phyloP scores from a whole-genome alignment of 2,888 invertebrate genomes.

The Lithophane semibrunnea region DNA sequence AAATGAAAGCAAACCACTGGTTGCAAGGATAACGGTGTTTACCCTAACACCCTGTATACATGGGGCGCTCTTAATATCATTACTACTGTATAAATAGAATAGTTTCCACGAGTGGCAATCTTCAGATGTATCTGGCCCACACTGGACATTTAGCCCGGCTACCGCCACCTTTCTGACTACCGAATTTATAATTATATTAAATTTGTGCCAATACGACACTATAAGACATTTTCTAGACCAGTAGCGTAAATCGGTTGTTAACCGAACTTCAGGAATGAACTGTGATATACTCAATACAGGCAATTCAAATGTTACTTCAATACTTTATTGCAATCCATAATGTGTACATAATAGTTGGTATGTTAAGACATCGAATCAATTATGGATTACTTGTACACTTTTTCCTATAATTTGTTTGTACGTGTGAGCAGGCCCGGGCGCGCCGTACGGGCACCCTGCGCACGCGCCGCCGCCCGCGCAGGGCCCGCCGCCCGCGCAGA shows the following conservation, averaged over 20 bases:
- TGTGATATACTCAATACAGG: not conserved
- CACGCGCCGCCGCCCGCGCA: slow-evolving; percentile 93
- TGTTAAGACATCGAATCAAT: no score
- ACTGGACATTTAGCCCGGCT: not conserved
- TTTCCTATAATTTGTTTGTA: not conserved
- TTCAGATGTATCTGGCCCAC: not conserved
- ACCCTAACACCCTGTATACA: no score
- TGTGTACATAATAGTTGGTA: no score
- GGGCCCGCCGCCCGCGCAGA: slow-evolving; percentile 89
- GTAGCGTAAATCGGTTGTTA: not conserved
- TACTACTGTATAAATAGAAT: not conserved
- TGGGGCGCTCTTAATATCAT: not conserved
- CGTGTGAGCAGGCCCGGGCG: slow-evolving; percentile 87
- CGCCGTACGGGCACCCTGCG: slow-evolving; percentile 92
- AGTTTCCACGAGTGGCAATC: no score
- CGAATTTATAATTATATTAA: not conserved
- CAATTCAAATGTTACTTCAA: not conserved
- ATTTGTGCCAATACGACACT: not conserved
- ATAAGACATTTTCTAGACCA: not conserved
- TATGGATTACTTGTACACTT: no score
- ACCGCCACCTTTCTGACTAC: not conserved
- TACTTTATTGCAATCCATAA: no score
- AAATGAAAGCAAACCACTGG: no score
- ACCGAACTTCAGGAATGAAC: no score
- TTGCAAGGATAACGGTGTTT: no score